Base-by-base conservation (phyloP, 1,140 invertebrate species). In the Caerostris extrusa region DNA sequence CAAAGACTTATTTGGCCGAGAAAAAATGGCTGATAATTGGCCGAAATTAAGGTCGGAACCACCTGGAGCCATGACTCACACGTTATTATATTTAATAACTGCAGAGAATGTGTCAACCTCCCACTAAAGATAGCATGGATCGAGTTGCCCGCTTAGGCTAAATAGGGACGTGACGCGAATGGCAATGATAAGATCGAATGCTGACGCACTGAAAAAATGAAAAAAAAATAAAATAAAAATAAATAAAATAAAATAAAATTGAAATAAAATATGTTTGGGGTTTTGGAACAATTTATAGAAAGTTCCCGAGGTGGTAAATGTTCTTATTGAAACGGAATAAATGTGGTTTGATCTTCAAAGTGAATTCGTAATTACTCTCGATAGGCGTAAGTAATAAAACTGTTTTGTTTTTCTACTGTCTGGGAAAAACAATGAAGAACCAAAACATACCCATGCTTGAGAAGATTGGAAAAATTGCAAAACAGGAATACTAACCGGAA, bases 81-180 rank as follows among this genome's bases (percentile, higher is more conserved):
- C 6, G 19, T 85, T 85, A 85, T 83, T 85, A 85, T 57, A 85
- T 85, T 77, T 85, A 60, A 57, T 85, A 60, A 60, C 34, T 81
- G 12, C 61, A 7, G 83, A 85, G 83, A 85, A 85, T 85, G 83
- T 85, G 83, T 85, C 83, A 85, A 64, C 58, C 86, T 64, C 86
- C 86, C 86, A 88, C 86, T 12, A 64, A 88, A 61, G 60, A 88
- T 58, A 67, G 50, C 86, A 67, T 67, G 60, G 19, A n/a, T 85
- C 55, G 58, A 88, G 86, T 88, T 88, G 55, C 55, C 34, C 5
- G 61, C 19, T 81, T 81, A 81, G 19, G 83, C 56, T 19, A 85
- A 19, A 19, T 14, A 56, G 7, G 14, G 55, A 88, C 86, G 86
- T 88, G 86, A 88, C 86, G 17, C 50, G 86, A 85, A 85, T 85